Evolutionary conservation across 2,888 invertebrate species (phyloP).

Genomic region (Oeneis ivallda): DNA sequence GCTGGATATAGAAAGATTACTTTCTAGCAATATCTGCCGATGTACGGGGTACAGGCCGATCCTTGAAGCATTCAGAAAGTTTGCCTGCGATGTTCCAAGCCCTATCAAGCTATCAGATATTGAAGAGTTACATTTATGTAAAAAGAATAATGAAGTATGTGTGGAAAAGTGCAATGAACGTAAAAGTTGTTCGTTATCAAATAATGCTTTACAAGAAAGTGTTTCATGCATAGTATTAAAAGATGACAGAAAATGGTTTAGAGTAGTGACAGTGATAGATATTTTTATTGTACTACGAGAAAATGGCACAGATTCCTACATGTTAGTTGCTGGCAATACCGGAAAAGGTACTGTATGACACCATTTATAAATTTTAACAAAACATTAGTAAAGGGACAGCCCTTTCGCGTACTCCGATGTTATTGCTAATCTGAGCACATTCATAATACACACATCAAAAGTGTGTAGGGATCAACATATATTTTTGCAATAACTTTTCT

Average conservation of each 20-base stretch:
- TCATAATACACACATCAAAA: too few relatives aligned
- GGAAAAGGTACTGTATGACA: slow-evolving; percentile 40
- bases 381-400: too few relatives aligned
- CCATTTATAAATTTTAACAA: too few relatives aligned
- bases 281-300: slow-evolving; percentile 75
- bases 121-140: slow-evolving; percentile 55
- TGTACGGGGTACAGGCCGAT: slow-evolving; percentile 90
- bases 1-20: slow-evolving; percentile 85
- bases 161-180: slow-evolving; percentile 38
- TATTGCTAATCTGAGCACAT: too few relatives aligned
- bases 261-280: slow-evolving; percentile 71
- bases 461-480: too few relatives aligned
- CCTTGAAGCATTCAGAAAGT: slow-evolving; percentile 87
- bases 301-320: slow-evolving; percentile 77
- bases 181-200: slow-evolving; percentile 52
- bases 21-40: slow-evolving; percentile 88
- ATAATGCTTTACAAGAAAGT: slow-evolving; percentile 74
- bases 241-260: slow-evolving; percentile 75
- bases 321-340: slow-evolving; percentile 83
- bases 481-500: too few relatives aligned
- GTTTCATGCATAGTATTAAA: slow-evolving; percentile 59
- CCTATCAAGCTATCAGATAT: slow-evolving; percentile 70
- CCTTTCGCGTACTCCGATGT: too few relatives aligned
- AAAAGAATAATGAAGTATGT: slow-evolving; percentile 37
- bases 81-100: slow-evolving; percentile 80